Evolutionary conservation across 92 coral and sea anemone species (phyloP).

Genomic region (Zoanthus solanderi): DNA sequence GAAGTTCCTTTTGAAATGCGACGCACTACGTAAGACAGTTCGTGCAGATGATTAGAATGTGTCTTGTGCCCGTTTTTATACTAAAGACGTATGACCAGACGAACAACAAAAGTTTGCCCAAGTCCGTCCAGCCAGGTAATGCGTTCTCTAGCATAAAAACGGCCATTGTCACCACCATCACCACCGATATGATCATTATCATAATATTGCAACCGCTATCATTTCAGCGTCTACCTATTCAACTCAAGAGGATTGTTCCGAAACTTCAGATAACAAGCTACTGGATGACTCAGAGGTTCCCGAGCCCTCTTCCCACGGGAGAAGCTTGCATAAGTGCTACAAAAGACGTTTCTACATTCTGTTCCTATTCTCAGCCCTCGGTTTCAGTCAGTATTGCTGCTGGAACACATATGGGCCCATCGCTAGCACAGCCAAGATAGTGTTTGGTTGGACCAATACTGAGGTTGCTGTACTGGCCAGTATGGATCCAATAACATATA

Average conservation of each 20-base stretch:
- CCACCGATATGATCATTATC: background rate
- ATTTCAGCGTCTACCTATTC: constrained; percentile 24
- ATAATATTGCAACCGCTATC: background rate
- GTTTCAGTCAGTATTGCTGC: constrained; percentile 90
- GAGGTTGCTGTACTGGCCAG: constrained; percentile 95
- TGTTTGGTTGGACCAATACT: constrained; percentile 94
- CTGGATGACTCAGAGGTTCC: constrained; percentile 16
- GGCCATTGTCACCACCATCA: no score
- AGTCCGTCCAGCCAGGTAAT: no score
- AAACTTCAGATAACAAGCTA: constrained; percentile 4
- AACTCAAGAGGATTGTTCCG: constrained; percentile 40
- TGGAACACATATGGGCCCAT: constrained; percentile 99
- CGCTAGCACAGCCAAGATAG: constrained; percentile 90
- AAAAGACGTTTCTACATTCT: constrained; percentile 95
- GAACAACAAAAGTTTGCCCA: no score
- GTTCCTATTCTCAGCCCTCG: constrained; percentile 78
- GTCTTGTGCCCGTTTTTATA: no score
- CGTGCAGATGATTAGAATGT: no score
- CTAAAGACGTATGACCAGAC: no score
- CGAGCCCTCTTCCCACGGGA: constrained; percentile 28
- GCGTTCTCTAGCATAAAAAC: no score
- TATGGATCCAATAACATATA: constrained; percentile 95
- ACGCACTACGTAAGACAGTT: no score
- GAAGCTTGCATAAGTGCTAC: constrained; percentile 70
- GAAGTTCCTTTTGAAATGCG: no score